Conservation (phyloP, 1,140 invertebrate genomes). For the Cataglyphis hispanica region DNA sequence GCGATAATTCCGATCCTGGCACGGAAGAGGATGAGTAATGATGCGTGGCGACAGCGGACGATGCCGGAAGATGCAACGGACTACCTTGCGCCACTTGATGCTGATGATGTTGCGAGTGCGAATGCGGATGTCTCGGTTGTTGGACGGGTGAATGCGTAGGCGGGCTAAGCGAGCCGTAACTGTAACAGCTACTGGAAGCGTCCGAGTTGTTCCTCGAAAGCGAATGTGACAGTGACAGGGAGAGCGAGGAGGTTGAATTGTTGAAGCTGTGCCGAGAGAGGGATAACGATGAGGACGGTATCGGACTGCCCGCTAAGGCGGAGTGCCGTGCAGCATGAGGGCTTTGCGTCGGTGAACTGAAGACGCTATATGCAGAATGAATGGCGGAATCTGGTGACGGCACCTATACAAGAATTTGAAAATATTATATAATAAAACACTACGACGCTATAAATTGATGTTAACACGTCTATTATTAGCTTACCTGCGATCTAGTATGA, state of each 20-base stretch:
- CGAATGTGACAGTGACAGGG: slow-evolving; percentile 91
- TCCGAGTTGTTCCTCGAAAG: slow-evolving; percentile 96
- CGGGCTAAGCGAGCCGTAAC: slow-evolving; percentile 91
- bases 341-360: slow-evolving; percentile 94
- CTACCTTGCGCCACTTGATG: slow-evolving; percentile 85
- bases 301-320: slow-evolving; percentile 86
- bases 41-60: slow-evolving; percentile 74
- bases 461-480: background rate
- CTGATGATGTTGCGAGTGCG: slow-evolving; percentile 81
- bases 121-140: slow-evolving; percentile 83
- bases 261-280: slow-evolving; percentile 85
- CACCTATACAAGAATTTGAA: slow-evolving; percentile 75
- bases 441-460: background rate
- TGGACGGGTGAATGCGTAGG: slow-evolving; percentile 96
- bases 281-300: slow-evolving; percentile 86
- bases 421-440: slow-evolving; percentile 36
- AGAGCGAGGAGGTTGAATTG: slow-evolving; percentile 85
- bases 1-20: slow-evolving; percentile 75
- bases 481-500: slow-evolving; percentile 84
- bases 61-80: slow-evolving; percentile 85
- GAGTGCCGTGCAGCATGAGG: slow-evolving; percentile 94
- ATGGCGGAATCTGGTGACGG: slow-evolving; percentile 94
- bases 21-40: slow-evolving; percentile 77
- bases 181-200: slow-evolving; percentile 94
- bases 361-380: slow-evolving; percentile 93